phyloP scores from a whole-genome alignment of 2,113 vertebrate species.

The Hirundichthys speculiger region DNA sequence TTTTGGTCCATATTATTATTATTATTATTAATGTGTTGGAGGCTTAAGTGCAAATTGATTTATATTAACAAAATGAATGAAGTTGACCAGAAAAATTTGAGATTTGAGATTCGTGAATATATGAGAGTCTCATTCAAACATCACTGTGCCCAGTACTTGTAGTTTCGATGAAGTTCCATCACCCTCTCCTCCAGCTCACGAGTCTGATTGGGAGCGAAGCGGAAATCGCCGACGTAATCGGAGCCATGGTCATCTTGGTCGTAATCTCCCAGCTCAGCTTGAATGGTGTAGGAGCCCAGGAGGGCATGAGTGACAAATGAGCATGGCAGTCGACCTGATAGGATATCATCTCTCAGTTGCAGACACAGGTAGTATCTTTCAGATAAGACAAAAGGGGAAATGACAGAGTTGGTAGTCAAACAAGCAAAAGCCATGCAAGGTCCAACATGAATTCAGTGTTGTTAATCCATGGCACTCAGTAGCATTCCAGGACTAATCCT shows the following conservation, averaged over 20 bases:
- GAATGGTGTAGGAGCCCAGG: slow-evolving; percentile 94
- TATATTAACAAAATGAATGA: too few relatives aligned
- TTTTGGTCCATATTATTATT: too few relatives aligned
- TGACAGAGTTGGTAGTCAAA: slow-evolving; percentile 53
- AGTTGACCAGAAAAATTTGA: too few relatives aligned
- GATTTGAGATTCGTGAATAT: not conserved
- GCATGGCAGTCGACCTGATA: slow-evolving; percentile 95
- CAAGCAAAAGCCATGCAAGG: slow-evolving; percentile 44
- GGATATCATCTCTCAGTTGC: slow-evolving; percentile 97
- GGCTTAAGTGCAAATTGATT: too few relatives aligned
- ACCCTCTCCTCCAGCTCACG: slow-evolving; percentile 96
- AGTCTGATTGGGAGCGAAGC: slow-evolving; percentile 95
- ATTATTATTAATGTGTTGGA: too few relatives aligned
- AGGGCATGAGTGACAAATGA: slow-evolving; percentile 97
- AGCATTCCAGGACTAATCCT: slow-evolving; percentile 63
- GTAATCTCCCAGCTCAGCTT: slow-evolving; percentile 94
- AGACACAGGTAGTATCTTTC: slow-evolving; percentile 98
- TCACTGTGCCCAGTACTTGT: slow-evolving; percentile 82
- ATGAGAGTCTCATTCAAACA: slow-evolving; percentile 21
- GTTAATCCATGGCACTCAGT: slow-evolving; percentile 61
- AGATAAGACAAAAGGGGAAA: slow-evolving; percentile 34
- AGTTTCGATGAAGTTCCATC: slow-evolving; percentile 96
- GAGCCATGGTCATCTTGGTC: slow-evolving; percentile 90
- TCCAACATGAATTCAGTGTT: slow-evolving; percentile 47
- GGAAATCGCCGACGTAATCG: slow-evolving; percentile 93